phyloP scores from a whole-genome alignment of 2,888 invertebrate species.

The Crossocerus cetratus region DNA sequence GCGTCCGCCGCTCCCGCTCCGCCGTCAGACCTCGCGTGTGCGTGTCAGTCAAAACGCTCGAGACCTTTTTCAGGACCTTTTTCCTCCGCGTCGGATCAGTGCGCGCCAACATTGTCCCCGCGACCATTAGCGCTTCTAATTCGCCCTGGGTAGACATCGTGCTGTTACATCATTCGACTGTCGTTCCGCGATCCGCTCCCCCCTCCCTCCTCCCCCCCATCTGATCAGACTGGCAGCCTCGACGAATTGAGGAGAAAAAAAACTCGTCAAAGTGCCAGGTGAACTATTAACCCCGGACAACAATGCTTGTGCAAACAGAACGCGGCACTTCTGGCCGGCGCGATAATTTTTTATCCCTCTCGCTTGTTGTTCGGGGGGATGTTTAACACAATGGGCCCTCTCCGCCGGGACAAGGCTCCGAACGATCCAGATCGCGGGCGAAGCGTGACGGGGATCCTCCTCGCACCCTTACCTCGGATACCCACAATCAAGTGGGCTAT shows the following conservation, averaged over 20 bases:
- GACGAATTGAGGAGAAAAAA: conserved; percentile 36
- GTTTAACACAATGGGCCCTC: conserved; percentile 48
- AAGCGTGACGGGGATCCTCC: conserved; percentile 43
- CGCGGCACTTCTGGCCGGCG: conserved; percentile 46
- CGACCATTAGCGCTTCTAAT: conserved; percentile 47
- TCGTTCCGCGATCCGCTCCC: background rate
- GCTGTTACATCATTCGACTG: conserved; percentile 20
- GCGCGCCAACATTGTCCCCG: conserved; percentile 26
- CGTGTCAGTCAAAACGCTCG: background rate
- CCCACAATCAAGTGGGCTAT: conserved; percentile 60
- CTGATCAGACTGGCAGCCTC: conserved; percentile 2
- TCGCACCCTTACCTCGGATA: conserved; percentile 45
- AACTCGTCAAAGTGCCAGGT: conserved; percentile 44
- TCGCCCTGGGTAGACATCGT: conserved; percentile 41
- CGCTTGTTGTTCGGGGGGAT: conserved; percentile 20
- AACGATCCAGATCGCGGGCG: conserved; percentile 49
- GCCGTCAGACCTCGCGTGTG: background rate
- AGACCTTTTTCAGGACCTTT: conserved; percentile 13
- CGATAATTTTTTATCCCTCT: conserved; percentile 55
- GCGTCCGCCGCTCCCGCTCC: background rate
- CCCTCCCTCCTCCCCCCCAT: background rate
- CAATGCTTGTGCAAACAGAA: conserved; percentile 54
- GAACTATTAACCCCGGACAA: conserved; percentile 53
- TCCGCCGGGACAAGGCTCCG: conserved; percentile 26
- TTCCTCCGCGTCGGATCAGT: conserved; percentile 15